Evolutionary conservation across 2,797 vertebrate genomes (phyloP).

Genomic region (Pseudomugil gertrudae): DNA sequence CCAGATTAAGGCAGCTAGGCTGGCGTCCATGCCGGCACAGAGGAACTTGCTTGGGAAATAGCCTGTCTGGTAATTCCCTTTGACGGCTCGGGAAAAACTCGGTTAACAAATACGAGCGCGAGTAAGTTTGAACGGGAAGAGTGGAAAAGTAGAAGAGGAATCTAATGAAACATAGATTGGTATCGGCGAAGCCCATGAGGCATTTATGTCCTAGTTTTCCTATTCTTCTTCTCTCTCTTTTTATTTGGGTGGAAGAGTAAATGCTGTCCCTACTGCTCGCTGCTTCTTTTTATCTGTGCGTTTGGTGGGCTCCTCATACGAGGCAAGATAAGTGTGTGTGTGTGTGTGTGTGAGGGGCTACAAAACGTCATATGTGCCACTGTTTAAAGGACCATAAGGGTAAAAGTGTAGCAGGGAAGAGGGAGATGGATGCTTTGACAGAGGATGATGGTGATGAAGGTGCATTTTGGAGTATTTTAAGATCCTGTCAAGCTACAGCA

Average conservation of each 20-base stretch:
- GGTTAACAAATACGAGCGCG: conserved; percentile 80
- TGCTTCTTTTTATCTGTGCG: conserved; percentile 60
- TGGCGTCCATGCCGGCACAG: conserved; percentile 35
- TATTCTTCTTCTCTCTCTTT: conserved; percentile 66
- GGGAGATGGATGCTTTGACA: conserved; percentile 9
- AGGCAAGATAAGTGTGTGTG: conserved; percentile 40
- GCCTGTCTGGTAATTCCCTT: conserved; percentile 74
- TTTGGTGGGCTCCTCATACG: conserved; percentile 44
- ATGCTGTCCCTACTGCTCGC: conserved; percentile 58
- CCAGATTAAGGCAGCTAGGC: conserved; percentile 65
- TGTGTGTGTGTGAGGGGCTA: conserved; percentile 16
- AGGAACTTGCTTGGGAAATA: conserved; percentile 64
- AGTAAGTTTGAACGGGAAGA: conserved; percentile 40
- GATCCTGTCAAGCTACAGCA: neutral
- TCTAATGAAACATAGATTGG: conserved; percentile 86
- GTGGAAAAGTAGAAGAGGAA: conserved; percentile 54
- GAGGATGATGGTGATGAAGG: conserved; percentile 14
- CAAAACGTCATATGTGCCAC: conserved; percentile 34
- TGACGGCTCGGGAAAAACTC: conserved; percentile 72
- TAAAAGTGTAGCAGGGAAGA: conserved; percentile 21
- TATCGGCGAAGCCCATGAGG: conserved; percentile 72
- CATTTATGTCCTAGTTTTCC: conserved; percentile 82
- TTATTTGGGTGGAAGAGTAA: conserved; percentile 58
- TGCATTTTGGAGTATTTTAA: neutral
- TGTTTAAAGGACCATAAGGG: conserved; percentile 35